phyloP scores from a whole-genome alignment of 2,797 vertebrate species.

The Ptychobarbus kaznakovi region DNA sequence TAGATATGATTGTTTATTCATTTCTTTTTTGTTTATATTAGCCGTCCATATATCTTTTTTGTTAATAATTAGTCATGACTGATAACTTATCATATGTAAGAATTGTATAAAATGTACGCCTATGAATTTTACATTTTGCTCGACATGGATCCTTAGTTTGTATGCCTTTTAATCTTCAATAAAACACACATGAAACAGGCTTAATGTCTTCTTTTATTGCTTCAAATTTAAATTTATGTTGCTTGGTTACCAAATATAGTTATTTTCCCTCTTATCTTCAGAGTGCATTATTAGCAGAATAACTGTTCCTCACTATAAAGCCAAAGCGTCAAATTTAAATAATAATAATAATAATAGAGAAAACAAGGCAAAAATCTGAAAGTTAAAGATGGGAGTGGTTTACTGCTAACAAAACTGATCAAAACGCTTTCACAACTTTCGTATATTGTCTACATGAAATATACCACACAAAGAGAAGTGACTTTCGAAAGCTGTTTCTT shows the following conservation, averaged over 20 bases:
- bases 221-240: conserved; percentile 8
- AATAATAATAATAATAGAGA: not conserved
- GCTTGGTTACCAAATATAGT: conserved; percentile 14
- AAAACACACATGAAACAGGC: not conserved
- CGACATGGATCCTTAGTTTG: not conserved
- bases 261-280: not conserved
- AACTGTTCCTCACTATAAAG: not conserved
- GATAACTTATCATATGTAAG: too few species aligned
- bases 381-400: not conserved
- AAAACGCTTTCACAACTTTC: not conserved
- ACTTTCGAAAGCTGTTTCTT: not conserved
- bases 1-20: not conserved
- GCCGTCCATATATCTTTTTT: not conserved
- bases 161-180: not conserved
- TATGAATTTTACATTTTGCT: not conserved
- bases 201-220: not conserved
- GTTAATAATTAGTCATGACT: not conserved
- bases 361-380: not conserved
- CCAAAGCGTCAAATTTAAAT: not conserved
- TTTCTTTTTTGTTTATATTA: not conserved
- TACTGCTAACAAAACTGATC: not conserved
- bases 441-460: not conserved
- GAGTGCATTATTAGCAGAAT: not conserved
- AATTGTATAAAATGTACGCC: too few species aligned
- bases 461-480: not conserved